Base-by-base conservation (phyloP, 2,113 vertebrate species). In the Maccullochella peelii region DNA sequence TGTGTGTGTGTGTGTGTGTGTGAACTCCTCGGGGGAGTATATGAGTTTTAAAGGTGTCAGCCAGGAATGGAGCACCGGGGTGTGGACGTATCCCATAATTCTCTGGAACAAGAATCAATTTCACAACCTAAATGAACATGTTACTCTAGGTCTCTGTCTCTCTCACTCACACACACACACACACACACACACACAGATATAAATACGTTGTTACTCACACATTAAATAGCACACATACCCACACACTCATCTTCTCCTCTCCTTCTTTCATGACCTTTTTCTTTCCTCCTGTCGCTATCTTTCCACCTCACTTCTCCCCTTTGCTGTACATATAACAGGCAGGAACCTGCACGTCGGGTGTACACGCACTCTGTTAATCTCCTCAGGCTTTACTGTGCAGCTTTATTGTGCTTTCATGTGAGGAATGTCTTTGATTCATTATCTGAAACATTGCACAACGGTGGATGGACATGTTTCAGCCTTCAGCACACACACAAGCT, bases 1-100 rank as follows among this genome's bases (percentile, higher is more conserved):
- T 33, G 33, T 33, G 33, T 6, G 27, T 15, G 69, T 55, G 27
- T 61, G 16, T 61, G 27, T 63, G 20, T 63, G 20, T 18, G 30
- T 65, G 25, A 57, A n/a, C 58, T 80, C 77, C 74, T 83, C 38
- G 0, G 78, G 83, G 75, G 63, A 62, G 55, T 55, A 44, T 40
- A 50, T 90, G 68, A 44, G 36, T 66, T 73, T 75, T 80, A 73
- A 85, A 74, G 57, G 57, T 71, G 77, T 75, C 84, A 82, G 47
- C 74, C 75, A 78, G 74, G 58, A 82, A 86, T 86, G 76, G 50
- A 80, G 23, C n/a, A 7, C 72, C 38, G 20, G 77, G 83, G 81
- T 14, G 89, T 81, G 63, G 86, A 84, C 12, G 18, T 68, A 72
- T 90, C 84, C 86, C 88, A 88, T 68, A 8, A 80, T 89, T 78